Evolutionary conservation across 2,888 invertebrate species (phyloP), one percentile per base, ranked within the genome.

Genomic region (Theodoxus fluviatilis): DNA sequence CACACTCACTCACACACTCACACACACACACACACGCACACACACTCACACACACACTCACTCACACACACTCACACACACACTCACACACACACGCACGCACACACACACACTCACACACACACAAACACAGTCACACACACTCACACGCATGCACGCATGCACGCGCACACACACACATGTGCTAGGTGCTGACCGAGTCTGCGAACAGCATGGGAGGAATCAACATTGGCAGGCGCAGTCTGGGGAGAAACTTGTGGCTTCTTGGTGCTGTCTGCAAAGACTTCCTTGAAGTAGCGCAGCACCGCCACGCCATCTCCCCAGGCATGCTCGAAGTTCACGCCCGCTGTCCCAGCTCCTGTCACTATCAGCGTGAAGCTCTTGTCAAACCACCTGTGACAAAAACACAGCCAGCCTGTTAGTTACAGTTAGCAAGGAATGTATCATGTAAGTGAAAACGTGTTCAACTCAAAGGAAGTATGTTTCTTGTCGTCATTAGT

Each of bases 281-380:
- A 88, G 18, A 90, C 86, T 73, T 91, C 97, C 87, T 96, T 93
- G 82, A 98, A 93, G 87, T 94, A 96, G 73, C 98, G 90, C 52
- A 99, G 89, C 1, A 98, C 94, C 28, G 98, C 98, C 0, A 99
- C 98, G 35, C 99, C 98, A 88, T 99, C 99, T 15, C 98, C 98
- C 98, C 98, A 99, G 0, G 98, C 93, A 89, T 99, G 98, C 87
- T 99, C 99, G 87, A 99, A 98, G 88, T 97, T 98, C 1, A 98
- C 88, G 18, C 94, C 94, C 1, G 94, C 91, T 59, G 92, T 91
- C 4, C 97, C 98, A 88, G 95, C 94, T 73, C 91, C 91, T 12
- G 93, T 91, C 47, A 97, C 89, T 71, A 97, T 93, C 66, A 98
- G 85, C 38, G 94, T 94, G 84, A 98, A 92, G 2, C 95, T 94